Conservation (phyloP, 92 coral and sea anemone genomes). For the Siderastrea siderea region DNA sequence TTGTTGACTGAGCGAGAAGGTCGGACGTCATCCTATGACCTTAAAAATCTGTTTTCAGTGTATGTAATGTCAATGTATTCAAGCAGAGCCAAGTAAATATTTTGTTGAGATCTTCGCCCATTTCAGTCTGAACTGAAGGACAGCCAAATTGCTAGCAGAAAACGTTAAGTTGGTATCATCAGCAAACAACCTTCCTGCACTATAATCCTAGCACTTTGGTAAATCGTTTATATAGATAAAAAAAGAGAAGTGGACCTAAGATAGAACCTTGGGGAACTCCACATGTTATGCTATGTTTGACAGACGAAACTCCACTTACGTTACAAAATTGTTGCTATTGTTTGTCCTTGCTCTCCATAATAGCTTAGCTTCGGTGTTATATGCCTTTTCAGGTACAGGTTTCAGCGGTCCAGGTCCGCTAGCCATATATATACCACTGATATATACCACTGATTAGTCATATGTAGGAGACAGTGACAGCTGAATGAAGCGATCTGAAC, state of each 20-base stretch:
- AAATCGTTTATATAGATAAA: not conserved
- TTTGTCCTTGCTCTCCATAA: not conserved
- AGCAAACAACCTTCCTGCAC: too few species aligned
- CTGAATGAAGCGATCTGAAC: constrained; percentile 16
- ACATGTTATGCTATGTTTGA: not conserved
- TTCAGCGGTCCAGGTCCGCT: not conserved
- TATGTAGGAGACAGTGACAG: constrained; percentile 27
- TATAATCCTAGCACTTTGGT: not conserved
- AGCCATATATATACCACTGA: not conserved
- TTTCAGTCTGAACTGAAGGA: constrained; percentile 5
- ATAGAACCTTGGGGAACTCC: not conserved
- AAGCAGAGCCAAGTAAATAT: constrained; percentile 23
- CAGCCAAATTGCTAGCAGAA: constrained; percentile 11
- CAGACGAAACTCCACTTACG: too few species aligned
- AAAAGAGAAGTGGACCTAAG: not conserved
- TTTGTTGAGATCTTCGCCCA: not conserved
- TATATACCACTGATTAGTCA: constrained; percentile 23
- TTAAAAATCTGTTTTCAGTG: not conserved
- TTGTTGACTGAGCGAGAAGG: too few species aligned
- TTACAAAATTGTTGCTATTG: too few species aligned
- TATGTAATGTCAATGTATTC: not conserved
- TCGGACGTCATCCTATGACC: constrained; percentile 7
- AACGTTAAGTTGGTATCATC: too few species aligned
- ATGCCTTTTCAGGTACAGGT: not conserved
- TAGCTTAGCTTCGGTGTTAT: not conserved